Percentiles rank a stretch among this genome's conserved stretches.
Conservation (phyloP, 2,888 invertebrate species). For the Agriopis leucophaearia region DNA sequence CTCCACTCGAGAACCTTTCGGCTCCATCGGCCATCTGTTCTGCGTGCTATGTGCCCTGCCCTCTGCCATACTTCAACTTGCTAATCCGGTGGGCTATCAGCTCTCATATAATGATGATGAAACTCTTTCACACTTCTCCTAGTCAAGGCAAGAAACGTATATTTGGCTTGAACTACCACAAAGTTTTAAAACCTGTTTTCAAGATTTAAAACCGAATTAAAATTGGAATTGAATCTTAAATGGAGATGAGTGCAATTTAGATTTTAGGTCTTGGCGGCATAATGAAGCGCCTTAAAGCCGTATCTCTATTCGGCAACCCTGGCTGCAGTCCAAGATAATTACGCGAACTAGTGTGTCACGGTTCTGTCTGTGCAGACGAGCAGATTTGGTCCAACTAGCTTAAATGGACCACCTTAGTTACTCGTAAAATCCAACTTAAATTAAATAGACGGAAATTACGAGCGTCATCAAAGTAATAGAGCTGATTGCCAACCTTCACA, state of each 20-base stretch:
- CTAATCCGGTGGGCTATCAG: too few relatives aligned
- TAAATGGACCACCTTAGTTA: neutral
- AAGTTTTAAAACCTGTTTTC: neutral
- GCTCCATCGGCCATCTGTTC: too few relatives aligned
- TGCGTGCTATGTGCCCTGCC: too few relatives aligned
- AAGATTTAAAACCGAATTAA: constrained; percentile 24
- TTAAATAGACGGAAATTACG: too few relatives aligned
- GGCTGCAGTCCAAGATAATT: constrained; percentile 53
- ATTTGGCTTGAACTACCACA: neutral
- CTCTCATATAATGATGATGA: too few relatives aligned
- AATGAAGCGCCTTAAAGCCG: constrained; percentile 45
- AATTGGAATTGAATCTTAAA: constrained; percentile 36
- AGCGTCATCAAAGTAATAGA: too few relatives aligned
- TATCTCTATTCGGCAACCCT: constrained; percentile 49
- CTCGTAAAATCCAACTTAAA: too few relatives aligned
- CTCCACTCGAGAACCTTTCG: too few relatives aligned
- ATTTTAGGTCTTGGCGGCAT: constrained; percentile 42
- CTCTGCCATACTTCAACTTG: too few relatives aligned
- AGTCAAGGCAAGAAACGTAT: neutral
- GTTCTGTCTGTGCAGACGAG: constrained; percentile 26
- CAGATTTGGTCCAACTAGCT: constrained; percentile 10
- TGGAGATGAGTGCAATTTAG: constrained; percentile 43
- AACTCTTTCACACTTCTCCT: neutral
- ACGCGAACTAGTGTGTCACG: constrained; percentile 47
- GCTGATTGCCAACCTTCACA: too few relatives aligned